phyloP scores from a whole-genome alignment of 2,888 invertebrate genomes.

The Cataglyphis livida region DNA sequence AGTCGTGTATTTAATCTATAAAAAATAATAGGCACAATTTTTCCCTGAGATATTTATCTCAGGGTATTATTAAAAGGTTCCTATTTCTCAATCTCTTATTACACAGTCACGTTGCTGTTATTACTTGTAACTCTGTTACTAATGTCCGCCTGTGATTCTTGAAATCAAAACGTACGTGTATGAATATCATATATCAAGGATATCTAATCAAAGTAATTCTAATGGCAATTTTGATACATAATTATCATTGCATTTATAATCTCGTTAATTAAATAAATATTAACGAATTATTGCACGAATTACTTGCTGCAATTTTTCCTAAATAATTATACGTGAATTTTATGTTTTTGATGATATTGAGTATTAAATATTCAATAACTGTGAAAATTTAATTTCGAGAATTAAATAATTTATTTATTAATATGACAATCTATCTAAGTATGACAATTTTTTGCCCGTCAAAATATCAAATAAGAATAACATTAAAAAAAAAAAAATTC shows the following conservation, averaged over 20 bases:
- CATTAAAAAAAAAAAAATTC: neutral
- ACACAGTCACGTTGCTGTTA: neutral
- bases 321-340: neutral
- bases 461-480: neutral
- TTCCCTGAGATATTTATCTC: neutral
- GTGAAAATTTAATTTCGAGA: neutral
- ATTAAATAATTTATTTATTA: neutral
- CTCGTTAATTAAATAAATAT: slow-evolving; percentile 17
- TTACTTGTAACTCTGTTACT: neutral
- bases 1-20: neutral
- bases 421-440: neutral
- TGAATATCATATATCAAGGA: neutral
- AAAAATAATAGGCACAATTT: neutral
- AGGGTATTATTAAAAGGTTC: neutral
- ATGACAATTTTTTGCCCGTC: neutral
- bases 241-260: neutral
- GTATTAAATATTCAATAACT: neutral
- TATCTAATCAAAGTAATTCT: neutral
- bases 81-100: neutral
- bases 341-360: neutral
- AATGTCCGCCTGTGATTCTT: neutral
- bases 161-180: neutral
- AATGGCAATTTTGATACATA: neutral
- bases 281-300: neutral
- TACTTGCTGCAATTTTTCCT: neutral